A percentile compares a stretch with the other conserved stretches of the same genome.
These are phyloP conservation scores for Philhelius pedissequus DNA, from an alignment of 2,888 invertebrate genomes.

Conservation along the genomic window DNA sequence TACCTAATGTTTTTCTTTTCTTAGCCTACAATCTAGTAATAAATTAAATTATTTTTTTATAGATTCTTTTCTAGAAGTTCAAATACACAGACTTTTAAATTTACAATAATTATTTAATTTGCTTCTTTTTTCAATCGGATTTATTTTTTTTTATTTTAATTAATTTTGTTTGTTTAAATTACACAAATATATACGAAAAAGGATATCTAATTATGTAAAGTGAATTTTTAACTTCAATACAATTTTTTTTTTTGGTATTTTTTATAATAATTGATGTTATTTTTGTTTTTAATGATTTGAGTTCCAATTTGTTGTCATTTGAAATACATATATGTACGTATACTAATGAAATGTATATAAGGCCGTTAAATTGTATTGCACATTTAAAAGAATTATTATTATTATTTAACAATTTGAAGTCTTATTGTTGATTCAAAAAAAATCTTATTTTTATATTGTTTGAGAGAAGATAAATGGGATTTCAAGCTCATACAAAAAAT, in stretches of 20 bases:
- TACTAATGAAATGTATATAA: constrained; percentile 67
- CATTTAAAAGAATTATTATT: constrained; percentile 34
- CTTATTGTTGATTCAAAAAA: constrained; percentile 1
- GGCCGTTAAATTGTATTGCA: constrained; percentile 65
- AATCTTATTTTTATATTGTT: background rate
- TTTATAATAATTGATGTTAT: background rate
- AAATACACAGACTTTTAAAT: constrained; percentile 63
- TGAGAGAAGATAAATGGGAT: background rate
- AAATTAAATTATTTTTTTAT: constrained; percentile 36
- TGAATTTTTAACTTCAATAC: background rate
- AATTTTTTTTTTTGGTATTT: background rate
- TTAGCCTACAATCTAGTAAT: background rate
- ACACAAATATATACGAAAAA: background rate
- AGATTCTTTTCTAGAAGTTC: constrained; percentile 20
- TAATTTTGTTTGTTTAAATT: background rate
- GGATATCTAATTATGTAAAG: background rate
- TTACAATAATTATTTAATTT: constrained; percentile 48
- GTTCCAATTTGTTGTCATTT: constrained; percentile 33
- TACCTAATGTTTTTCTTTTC: constrained; percentile 21
- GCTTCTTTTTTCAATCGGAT: constrained; percentile 5
- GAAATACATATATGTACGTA: constrained; percentile 44
- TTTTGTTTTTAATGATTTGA: constrained; percentile 1
- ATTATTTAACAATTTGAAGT: constrained; percentile 9
- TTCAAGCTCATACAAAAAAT: background rate
- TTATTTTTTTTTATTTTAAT: background rate